phyloP scores from a whole-genome alignment of 2,888 invertebrate genomes.

The Bruchidius siliquastri region DNA sequence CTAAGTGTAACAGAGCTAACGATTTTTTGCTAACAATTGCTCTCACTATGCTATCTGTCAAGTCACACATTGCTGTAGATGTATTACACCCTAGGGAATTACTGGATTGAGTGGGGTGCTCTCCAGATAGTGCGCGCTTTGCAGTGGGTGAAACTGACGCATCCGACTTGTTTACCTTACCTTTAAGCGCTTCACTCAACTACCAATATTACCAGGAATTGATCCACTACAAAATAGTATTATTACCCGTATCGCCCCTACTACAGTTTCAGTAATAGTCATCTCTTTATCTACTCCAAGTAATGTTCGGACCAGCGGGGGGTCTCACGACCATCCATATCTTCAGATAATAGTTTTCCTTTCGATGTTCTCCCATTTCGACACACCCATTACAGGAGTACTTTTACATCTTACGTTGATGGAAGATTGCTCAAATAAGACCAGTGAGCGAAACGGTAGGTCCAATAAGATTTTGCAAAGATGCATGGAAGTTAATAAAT shows the following conservation, averaged over 20 bases:
- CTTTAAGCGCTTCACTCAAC: no score
- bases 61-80: no score
- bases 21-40: no score
- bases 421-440: neutral
- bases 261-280: constrained; percentile 8
- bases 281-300: constrained; percentile 10
- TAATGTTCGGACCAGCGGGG: constrained; percentile 12
- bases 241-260: constrained; percentile 8
- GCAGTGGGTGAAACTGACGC: no score
- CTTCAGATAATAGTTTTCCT: constrained; percentile 15
- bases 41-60: no score
- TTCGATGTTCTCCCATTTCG: constrained; percentile 15
- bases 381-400: constrained; percentile 12
- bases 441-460: neutral
- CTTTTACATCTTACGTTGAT: neutral
- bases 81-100: no score
- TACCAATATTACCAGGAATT: no score
- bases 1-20: no score
- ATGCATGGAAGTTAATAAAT: neutral
- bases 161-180: no score
- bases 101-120: no score
- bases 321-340: constrained; percentile 15
- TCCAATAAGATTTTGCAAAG: neutral
- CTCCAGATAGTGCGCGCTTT: no score
- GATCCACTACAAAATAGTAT: no score